Percentiles rank a stretch among this genome's conserved stretches.
phyloP scores from a whole-genome alignment of 2,113 vertebrate genomes.

The Triplophysa rosa region DNA sequence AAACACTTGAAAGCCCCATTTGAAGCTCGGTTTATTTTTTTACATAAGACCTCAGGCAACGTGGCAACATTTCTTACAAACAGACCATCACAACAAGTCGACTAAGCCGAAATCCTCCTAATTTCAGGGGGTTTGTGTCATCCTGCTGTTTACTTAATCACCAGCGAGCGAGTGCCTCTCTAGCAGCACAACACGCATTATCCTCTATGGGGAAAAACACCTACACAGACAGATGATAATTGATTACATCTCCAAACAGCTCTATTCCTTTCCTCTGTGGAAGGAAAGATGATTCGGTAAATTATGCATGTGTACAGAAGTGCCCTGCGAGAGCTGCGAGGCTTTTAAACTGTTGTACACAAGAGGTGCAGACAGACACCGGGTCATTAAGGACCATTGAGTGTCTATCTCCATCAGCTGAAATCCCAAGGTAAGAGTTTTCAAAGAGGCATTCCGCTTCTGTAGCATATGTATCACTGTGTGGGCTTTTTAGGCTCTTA shows the following conservation, averaged over 20 bases:
- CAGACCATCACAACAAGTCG: constrained; percentile 3
- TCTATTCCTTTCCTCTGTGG: constrained; percentile 64
- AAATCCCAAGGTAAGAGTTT: constrained; percentile 40
- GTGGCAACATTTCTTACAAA: constrained; percentile 1
- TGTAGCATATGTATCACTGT: constrained; percentile 36
- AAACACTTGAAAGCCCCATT: constrained; percentile 26
- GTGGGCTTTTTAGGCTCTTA: constrained; percentile 32
- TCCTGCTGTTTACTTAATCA: constrained; percentile 9
- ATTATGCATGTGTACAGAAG: constrained; percentile 77
- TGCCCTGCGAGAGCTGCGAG: constrained; percentile 57
- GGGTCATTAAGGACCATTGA: constrained; percentile 43
- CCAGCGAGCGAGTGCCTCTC: background rate
- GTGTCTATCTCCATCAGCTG: constrained; percentile 40
- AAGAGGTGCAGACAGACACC: constrained; percentile 61
- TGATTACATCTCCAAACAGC: constrained; percentile 73
- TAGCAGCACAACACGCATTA: constrained; percentile 23
- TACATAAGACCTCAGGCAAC: background rate
- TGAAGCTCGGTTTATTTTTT: constrained; percentile 26
- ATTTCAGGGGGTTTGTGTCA: background rate
- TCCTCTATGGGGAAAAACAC: constrained; percentile 37
- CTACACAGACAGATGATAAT: constrained; percentile 69
- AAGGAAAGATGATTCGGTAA: constrained; percentile 70
- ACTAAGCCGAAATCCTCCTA: constrained; percentile 4
- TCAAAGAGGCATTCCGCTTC: constrained; percentile 45
- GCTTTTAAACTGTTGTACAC: constrained; percentile 74